Evolutionary conservation across 1,140 invertebrate genomes (phyloP).

Genomic region (Radopholus similis): DNA sequence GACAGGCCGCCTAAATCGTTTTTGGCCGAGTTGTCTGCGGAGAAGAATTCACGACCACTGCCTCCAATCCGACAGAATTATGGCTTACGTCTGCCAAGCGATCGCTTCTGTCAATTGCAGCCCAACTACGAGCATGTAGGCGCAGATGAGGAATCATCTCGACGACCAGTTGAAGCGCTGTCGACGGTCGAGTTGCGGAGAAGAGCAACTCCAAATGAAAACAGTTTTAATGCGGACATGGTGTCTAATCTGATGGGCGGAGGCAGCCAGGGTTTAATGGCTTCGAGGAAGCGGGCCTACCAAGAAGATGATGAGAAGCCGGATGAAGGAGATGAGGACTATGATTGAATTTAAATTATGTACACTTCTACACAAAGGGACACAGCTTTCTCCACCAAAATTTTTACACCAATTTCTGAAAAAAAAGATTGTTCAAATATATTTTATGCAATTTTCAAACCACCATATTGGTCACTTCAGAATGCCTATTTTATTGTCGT

Average conservation of each 20-base stretch:
- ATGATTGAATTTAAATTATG: slow-evolving; percentile 4
- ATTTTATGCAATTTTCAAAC: neutral
- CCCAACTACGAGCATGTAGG: slow-evolving; percentile 28
- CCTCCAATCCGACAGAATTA: slow-evolving; percentile 40
- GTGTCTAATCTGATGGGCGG: neutral
- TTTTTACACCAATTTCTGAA: too few species aligned
- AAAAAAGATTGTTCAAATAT: neutral
- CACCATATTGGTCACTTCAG: neutral
- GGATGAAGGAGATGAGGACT: neutral
- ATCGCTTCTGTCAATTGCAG: slow-evolving; percentile 39
- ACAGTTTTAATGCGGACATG: slow-evolving; percentile 4
- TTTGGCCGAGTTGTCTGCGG: slow-evolving; percentile 25
- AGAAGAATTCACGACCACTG: slow-evolving; percentile 32
- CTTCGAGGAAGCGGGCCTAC: neutral
- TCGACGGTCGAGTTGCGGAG: neutral
- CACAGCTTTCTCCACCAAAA: too few species aligned
- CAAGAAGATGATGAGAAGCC: neutral
- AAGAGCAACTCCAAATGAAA: too few species aligned
- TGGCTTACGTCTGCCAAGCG: slow-evolving; percentile 37
- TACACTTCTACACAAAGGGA: too few species aligned
- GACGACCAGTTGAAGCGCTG: neutral
- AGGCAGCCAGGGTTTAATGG: neutral
- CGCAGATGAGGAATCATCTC: neutral
- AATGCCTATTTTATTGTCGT: neutral
- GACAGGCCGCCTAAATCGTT: slow-evolving; percentile 21